Conservation (phyloP, 2,113 vertebrate species). For the Taurulus bubalis region DNA sequence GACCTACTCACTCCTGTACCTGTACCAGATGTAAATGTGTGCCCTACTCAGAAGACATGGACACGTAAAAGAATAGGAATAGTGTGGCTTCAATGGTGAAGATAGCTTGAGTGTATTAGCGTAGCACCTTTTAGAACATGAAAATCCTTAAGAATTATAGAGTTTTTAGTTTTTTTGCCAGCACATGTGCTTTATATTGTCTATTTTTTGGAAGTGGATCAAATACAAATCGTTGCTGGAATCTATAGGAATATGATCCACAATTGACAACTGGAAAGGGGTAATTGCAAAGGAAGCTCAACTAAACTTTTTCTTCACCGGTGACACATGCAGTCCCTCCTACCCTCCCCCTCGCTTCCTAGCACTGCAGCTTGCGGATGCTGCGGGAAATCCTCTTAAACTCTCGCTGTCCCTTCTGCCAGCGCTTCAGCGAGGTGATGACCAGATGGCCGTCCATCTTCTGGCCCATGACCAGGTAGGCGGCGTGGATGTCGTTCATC, state of each 20-base stretch:
- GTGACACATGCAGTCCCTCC: slow-evolving; percentile 16
- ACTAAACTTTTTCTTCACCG: slow-evolving; percentile 23
- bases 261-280: slow-evolving; percentile 2
- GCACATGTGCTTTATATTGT: not conserved
- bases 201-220: not conserved
- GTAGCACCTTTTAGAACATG: not conserved
- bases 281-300: slow-evolving; percentile 12
- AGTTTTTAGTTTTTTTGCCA: not conserved
- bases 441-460: slow-evolving; percentile 94
- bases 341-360: slow-evolving; percentile 8
- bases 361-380: slow-evolving; percentile 97
- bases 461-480: slow-evolving; percentile 98
- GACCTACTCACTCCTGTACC: not conserved
- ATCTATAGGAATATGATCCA: slow-evolving; percentile 6
- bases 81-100: not conserved
- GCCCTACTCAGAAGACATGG: not conserved
- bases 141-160: not conserved
- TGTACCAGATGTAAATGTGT: not conserved
- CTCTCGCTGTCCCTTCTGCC: slow-evolving; percentile 95
- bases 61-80: not conserved
- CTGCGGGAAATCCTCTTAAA: slow-evolving; percentile 97
- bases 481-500: slow-evolving; percentile 96
- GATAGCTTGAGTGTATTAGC: not conserved
- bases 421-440: slow-evolving; percentile 96
- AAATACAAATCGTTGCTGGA: slow-evolving; percentile 3